phyloP scores from a whole-genome alignment of 2,797 vertebrate genomes.

The Sebastes cheni region DNA sequence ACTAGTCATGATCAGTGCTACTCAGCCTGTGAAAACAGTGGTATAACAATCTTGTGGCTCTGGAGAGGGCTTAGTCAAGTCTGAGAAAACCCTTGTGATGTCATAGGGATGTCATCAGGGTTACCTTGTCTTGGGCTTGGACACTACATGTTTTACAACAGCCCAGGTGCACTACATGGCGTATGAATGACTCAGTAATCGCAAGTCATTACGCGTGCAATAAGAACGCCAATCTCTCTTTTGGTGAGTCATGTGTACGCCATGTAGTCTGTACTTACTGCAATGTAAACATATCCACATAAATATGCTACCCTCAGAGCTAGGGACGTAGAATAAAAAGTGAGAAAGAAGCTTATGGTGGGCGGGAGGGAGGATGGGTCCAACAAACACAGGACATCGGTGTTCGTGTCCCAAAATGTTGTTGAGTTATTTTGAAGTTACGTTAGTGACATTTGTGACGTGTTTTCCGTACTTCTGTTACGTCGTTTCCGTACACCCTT shows the following conservation, averaged over 20 bases:
- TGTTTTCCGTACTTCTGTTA: too few relatives aligned
- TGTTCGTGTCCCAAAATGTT: accelerated
- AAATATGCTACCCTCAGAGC: accelerated
- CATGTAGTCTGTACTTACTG: too few relatives aligned
- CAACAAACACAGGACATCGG: too few relatives aligned
- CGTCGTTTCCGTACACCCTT: too few relatives aligned
- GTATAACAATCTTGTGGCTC: too few relatives aligned
- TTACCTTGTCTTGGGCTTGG: not conserved
- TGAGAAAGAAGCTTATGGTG: too few relatives aligned
- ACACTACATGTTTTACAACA: accelerated
- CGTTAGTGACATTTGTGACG: too few relatives aligned
- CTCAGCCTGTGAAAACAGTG: not conserved
- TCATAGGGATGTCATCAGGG: not conserved
- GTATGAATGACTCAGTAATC: accelerated
- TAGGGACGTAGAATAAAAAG: accelerated
- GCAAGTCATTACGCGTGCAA: too few relatives aligned
- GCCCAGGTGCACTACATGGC: accelerated
- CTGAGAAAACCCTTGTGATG: not conserved
- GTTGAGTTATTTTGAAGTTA: too few relatives aligned
- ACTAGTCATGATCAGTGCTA: not conserved
- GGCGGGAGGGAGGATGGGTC: accelerated
- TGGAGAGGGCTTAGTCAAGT: accelerated
- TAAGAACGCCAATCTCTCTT: too few relatives aligned
- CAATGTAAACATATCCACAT: too few relatives aligned
- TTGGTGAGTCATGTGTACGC: too few relatives aligned